Conservation (phyloP, 2,888 invertebrate species). For the Gerris lacustris region DNA sequence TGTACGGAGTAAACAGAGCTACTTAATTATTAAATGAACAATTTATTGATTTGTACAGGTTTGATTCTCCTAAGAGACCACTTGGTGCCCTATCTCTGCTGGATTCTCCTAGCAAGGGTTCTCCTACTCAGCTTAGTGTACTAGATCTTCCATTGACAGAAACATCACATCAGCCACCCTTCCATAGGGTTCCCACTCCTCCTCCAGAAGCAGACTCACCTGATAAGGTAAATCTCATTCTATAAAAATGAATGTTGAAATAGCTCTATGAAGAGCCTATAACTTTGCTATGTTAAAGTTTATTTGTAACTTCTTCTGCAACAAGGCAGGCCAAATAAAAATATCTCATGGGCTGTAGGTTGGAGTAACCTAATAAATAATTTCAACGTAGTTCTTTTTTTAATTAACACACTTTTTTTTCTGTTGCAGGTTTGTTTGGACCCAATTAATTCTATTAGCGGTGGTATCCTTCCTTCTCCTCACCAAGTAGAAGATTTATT, state of each 20-base stretch:
- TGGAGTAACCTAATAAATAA: too few relatives aligned
- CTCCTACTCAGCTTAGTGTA: conserved; percentile 7
- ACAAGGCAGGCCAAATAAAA: too few relatives aligned
- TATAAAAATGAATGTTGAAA: too few relatives aligned
- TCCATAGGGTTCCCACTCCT: not conserved
- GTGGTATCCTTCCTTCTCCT: not conserved
- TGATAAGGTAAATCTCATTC: not conserved
- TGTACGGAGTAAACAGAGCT: not conserved
- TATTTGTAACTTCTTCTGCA: too few relatives aligned
- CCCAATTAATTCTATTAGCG: conserved; percentile 1
- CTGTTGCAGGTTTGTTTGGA: not conserved
- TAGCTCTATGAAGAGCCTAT: too few relatives aligned
- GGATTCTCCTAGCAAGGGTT: not conserved
- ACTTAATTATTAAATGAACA: not conserved
- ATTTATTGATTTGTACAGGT: not conserved
- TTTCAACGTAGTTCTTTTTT: too few relatives aligned
- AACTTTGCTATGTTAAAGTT: too few relatives aligned
- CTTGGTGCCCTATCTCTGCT: not conserved
- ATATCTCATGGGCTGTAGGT: too few relatives aligned
- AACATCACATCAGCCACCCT: conserved; percentile 6
- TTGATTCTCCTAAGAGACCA: conserved; percentile 8
- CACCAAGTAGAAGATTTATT: conserved; percentile 21
- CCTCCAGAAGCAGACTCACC: not conserved
- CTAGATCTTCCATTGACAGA: conserved; percentile 7
- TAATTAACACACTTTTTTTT: too few relatives aligned